Conservation (phyloP, 2,888 invertebrate species). For the Mechanitis messenoides region DNA sequence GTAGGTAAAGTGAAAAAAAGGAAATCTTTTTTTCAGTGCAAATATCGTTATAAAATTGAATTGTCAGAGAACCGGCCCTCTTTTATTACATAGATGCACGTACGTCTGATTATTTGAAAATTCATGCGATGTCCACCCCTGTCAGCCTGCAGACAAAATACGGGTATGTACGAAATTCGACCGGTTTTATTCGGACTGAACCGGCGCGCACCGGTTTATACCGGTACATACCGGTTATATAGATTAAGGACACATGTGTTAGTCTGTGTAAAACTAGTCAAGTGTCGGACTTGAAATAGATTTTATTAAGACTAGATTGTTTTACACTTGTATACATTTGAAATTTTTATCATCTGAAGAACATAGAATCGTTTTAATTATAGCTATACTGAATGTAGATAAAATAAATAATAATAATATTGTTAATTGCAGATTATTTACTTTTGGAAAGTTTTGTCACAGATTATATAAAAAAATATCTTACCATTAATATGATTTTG, state of each 20-base stretch:
- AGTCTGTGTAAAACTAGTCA: slow-evolving; percentile 15
- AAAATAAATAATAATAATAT: neutral
- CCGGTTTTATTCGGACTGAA: slow-evolving; percentile 50
- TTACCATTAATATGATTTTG: slow-evolving; percentile 73
- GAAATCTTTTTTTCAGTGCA: slow-evolving; percentile 22
- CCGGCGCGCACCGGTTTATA: slow-evolving; percentile 30
- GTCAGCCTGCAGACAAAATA: slow-evolving; percentile 56
- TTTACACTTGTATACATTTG: neutral
- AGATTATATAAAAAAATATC: slow-evolving; percentile 22
- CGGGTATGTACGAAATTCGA: slow-evolving; percentile 47
- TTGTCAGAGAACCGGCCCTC: slow-evolving; percentile 30
- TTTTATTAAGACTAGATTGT: slow-evolving; percentile 12
- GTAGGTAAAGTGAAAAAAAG: slow-evolving; percentile 15
- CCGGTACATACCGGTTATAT: slow-evolving; percentile 16
- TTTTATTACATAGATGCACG: slow-evolving; percentile 35
- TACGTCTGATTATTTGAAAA: slow-evolving; percentile 62
- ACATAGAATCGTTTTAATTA: neutral
- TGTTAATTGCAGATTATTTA: neutral
- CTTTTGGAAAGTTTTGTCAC: neutral
- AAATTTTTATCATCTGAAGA: neutral
- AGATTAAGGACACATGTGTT: slow-evolving; percentile 16
- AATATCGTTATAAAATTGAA: slow-evolving; percentile 33
- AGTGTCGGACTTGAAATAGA: slow-evolving; percentile 11
- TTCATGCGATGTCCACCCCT: slow-evolving; percentile 58
- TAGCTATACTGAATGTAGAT: neutral